phyloP scores from a whole-genome alignment of 2,797 vertebrate genomes.

The Dromococcyx pavoninus region DNA sequence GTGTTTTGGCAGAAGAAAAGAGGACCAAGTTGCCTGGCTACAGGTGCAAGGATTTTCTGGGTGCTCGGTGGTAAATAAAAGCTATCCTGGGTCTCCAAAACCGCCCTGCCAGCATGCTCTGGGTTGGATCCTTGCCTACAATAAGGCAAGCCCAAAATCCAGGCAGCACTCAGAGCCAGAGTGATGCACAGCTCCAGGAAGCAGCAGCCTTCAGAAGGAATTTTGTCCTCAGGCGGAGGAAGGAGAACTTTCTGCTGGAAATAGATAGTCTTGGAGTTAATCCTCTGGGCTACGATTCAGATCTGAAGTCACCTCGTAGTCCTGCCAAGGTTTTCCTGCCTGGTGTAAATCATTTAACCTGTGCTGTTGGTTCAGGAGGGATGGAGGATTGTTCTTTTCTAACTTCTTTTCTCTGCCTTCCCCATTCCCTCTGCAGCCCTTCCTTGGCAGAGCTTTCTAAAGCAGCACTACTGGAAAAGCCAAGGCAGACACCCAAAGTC shows the following conservation, averaged over 20 bases:
- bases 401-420: not conserved
- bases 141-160: not conserved
- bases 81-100: not conserved
- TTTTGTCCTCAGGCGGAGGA: slow-evolving; percentile 24
- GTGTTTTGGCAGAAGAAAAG: slow-evolving; percentile 41
- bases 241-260: slow-evolving; percentile 44
- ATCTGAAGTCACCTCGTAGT: not conserved
- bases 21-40: slow-evolving; percentile 38
- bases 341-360: slow-evolving; percentile 11
- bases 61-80: slow-evolving; percentile 13
- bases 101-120: not conserved
- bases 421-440: not conserved
- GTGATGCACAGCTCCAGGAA: slow-evolving; percentile 13
- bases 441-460: not conserved
- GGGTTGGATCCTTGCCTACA: slow-evolving; percentile 11
- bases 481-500: not conserved
- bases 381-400: not conserved
- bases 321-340: slow-evolving; percentile 27
- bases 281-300: slow-evolving; percentile 23
- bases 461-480: rapidly evolving
- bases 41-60: slow-evolving; percentile 58
- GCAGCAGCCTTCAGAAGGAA: slow-evolving; percentile 30
- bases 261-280: slow-evolving; percentile 44
- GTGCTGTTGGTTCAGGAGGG: rapidly evolving
- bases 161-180: not conserved